Evolutionary conservation across 2,797 vertebrate genomes (phyloP).

Genomic region (Darevskia nairensis): DNA sequence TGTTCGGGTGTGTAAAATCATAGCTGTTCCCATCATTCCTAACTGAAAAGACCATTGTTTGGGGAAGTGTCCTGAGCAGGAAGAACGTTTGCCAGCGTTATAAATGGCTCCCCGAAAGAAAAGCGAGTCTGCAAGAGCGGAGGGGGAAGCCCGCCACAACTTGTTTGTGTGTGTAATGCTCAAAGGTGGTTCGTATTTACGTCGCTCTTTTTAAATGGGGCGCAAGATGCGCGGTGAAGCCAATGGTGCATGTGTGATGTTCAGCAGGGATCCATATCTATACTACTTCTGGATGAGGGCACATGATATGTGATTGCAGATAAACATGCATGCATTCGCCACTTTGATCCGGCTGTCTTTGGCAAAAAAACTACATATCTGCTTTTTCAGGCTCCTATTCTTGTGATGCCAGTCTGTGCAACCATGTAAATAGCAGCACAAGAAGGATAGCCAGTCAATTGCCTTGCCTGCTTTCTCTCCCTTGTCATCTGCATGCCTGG

Average conservation of each 20-base stretch:
- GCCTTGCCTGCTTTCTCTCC: not conserved
- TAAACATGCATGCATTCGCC: no score
- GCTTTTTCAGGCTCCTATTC: not conserved
- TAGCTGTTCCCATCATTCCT: not conserved
- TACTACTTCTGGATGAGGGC: not conserved
- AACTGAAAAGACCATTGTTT: not conserved
- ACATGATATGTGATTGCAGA: not conserved
- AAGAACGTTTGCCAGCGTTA: not conserved
- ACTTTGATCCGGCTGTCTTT: not conserved
- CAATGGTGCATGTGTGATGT: not conserved
- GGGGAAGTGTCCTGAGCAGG: not conserved
- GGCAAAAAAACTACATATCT: no score
- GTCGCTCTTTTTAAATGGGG: not conserved
- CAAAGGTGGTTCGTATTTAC: not conserved
- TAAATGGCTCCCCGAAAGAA: not conserved
- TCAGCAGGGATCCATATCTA: not conserved
- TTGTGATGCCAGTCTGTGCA: not conserved
- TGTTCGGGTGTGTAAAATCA: not conserved
- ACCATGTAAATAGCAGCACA: not conserved
- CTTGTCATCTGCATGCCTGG: slow-evolving; percentile 5
- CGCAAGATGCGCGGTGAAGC: not conserved
- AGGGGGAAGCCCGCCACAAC: no score
- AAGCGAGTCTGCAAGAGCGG: no score
- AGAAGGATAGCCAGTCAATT: not conserved
- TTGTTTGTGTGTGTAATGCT: not conserved